Evolutionary conservation across 35 echinoderm and acorn worm genomes (phyloP).

Genomic region (Amphiura filiformis): DNA sequence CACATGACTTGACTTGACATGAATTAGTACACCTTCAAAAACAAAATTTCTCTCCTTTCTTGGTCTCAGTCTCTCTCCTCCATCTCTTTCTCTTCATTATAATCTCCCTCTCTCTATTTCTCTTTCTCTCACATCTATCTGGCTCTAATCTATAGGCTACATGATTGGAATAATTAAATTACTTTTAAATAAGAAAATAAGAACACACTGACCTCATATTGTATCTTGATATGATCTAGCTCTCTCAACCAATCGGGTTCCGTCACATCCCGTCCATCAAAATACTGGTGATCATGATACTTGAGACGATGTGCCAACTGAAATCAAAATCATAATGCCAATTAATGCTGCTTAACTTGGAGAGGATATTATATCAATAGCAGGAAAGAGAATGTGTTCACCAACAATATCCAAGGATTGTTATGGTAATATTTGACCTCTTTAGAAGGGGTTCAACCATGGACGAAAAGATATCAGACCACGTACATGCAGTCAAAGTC

Average conservation of each 20-base stretch:
- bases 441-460: no score
- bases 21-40: background rate
- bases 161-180: no score
- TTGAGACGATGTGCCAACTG: constrained; percentile 83
- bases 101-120: background rate
- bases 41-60: background rate
- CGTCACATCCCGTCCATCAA: constrained; percentile 60
- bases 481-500: no score
- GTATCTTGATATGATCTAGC: constrained; percentile 52
- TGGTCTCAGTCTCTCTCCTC: background rate
- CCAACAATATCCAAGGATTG: no score
- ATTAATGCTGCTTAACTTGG: no score
- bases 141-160: no score
- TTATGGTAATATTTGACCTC: no score
- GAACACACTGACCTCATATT: constrained; percentile 94
- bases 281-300: constrained; percentile 90
- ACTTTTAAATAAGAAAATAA: no score
- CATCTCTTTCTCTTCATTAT: background rate
- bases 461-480: no score
- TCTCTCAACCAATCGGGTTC: constrained; percentile 75
- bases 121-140: no score
- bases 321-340: constrained; percentile 4
- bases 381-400: no score
- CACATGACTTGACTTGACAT: background rate
- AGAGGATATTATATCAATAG: no score